Conservation (phyloP, 2,797 vertebrate species). For the Neosilurus mollespiculum region DNA sequence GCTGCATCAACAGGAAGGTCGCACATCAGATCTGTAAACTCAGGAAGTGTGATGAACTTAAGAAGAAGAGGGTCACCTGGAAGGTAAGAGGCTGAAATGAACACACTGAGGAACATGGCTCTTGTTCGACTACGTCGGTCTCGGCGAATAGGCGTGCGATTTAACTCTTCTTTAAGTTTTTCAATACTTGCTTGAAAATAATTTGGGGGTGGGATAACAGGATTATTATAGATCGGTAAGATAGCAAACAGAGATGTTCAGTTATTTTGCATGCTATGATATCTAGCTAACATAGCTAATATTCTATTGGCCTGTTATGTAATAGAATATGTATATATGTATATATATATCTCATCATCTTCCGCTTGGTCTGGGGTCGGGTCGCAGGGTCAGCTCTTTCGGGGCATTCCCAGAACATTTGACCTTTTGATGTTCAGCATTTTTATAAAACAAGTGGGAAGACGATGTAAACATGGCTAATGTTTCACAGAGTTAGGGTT, state of each 20-base stretch:
- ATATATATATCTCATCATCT: too few species aligned
- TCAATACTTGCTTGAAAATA: neutral
- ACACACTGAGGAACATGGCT: neutral
- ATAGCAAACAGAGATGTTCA: neutral
- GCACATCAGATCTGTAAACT: conserved; percentile 89
- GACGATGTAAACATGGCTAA: neutral
- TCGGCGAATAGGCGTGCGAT: neutral
- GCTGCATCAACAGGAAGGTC: conserved; percentile 84
- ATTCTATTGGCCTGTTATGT: neutral
- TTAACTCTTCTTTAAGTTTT: neutral
- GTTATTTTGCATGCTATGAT: neutral
- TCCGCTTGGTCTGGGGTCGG: too few species aligned
- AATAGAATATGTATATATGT: neutral
- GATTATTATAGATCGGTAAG: neutral
- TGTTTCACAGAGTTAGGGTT: too few species aligned
- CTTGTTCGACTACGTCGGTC: neutral
- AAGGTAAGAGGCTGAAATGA: conserved; percentile 44
- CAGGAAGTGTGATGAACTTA: conserved; percentile 85
- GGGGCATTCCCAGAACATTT: too few species aligned
- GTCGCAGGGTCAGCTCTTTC: too few species aligned
- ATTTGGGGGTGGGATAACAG: neutral
- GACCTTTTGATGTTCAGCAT: too few species aligned
- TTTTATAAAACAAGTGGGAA: neutral
- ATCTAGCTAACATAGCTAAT: neutral
- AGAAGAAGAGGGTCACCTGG: conserved; percentile 69